phyloP scores from a whole-genome alignment of 2,888 invertebrate species.

The Lasioglossum lativentre region DNA sequence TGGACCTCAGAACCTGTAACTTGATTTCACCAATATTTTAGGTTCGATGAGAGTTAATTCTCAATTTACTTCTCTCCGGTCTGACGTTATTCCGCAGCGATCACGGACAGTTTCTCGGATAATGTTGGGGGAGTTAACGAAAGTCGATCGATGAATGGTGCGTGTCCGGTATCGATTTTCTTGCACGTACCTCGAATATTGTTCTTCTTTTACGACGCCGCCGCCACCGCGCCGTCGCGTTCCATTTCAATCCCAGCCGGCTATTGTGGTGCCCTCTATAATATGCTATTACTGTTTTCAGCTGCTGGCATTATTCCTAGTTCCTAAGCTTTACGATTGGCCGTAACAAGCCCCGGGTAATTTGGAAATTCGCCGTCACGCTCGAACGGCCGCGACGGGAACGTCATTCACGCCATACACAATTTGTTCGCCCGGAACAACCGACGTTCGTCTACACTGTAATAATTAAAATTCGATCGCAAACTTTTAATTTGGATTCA shows the following conservation, averaged over 20 bases:
- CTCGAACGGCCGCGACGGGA: neutral
- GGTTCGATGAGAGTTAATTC: neutral
- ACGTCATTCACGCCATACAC: neutral
- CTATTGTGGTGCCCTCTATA: conserved; percentile 34
- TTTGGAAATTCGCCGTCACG: conserved; percentile 45
- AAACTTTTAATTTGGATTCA: neutral
- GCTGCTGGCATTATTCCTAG: conserved; percentile 52
- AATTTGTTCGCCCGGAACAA: conserved; percentile 25
- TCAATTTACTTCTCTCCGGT: neutral
- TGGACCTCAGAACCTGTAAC: neutral
- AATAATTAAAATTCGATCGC: neutral
- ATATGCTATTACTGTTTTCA: conserved; percentile 54
- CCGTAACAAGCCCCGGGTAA: conserved; percentile 54
- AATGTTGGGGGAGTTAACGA: neutral
- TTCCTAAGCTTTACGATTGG: conserved; percentile 58
- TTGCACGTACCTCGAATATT: conserved; percentile 30
- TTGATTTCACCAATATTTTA: neutral
- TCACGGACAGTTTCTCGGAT: neutral
- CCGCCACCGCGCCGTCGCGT: neutral
- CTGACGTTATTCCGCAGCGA: neutral
- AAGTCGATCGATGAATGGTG: conserved; percentile 4
- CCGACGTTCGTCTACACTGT: neutral
- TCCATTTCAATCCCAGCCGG: conserved; percentile 27
- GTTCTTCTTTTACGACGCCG: conserved; percentile 49
- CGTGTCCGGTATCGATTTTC: conserved; percentile 38